These are phyloP conservation scores for Volucella zonaria DNA, from an alignment of 2,888 invertebrate species.

Conservation along the genomic window DNA sequence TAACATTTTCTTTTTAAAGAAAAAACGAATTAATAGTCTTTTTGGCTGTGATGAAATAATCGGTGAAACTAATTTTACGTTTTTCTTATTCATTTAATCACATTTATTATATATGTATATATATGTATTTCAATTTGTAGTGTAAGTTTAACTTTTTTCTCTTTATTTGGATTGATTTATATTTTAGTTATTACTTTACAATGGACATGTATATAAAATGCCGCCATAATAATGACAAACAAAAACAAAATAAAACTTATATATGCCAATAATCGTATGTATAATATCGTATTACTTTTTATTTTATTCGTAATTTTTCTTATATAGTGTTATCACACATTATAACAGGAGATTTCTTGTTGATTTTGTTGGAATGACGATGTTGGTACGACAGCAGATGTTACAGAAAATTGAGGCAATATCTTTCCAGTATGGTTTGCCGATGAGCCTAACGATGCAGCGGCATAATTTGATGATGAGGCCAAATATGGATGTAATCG, in stretches of 20 bases:
- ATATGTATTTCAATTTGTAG: too few relatives aligned
- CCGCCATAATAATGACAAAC: neutral
- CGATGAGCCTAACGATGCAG: constrained; percentile 80
- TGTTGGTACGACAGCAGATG: constrained; percentile 77
- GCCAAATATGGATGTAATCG: constrained; percentile 85
- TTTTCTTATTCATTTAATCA: too few relatives aligned
- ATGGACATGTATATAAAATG: constrained; percentile 16
- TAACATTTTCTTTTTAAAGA: too few relatives aligned
- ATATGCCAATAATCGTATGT: constrained; percentile 3
- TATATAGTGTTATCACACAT: constrained; percentile 83
- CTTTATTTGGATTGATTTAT: neutral
- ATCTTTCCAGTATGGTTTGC: constrained; percentile 80
- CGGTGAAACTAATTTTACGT: too few relatives aligned
- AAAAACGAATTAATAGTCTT: too few relatives aligned
- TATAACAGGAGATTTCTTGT: constrained; percentile 85
- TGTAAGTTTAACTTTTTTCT: too few relatives aligned
- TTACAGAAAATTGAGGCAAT: constrained; percentile 83
- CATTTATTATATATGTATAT: too few relatives aligned
- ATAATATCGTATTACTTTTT: constrained; percentile 10
- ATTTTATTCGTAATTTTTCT: constrained; percentile 25
- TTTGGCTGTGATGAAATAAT: too few relatives aligned
- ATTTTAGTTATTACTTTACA: constrained; percentile 30
- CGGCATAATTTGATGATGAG: constrained; percentile 82
- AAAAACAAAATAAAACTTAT: constrained; percentile 7
- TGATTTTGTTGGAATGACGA: constrained; percentile 83